Percentiles rank a stretch among this genome's conserved stretches.
phyloP scores from a whole-genome alignment of 2,113 vertebrate genomes.

The Cettia cetti region DNA sequence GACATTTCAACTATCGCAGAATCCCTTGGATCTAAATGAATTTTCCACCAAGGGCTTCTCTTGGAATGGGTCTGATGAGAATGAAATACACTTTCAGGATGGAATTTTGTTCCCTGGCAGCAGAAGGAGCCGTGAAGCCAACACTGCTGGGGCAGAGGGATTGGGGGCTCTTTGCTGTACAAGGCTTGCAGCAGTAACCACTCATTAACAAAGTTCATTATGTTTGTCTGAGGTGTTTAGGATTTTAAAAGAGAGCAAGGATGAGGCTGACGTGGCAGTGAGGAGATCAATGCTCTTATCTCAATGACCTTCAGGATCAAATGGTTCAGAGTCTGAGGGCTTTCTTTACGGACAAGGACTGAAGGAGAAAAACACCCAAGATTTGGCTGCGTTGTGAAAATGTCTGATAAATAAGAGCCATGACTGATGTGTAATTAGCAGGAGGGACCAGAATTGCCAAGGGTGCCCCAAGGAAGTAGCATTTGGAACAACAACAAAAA shows the following conservation, averaged over 20 bases:
- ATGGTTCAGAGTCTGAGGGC: neutral
- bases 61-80: neutral
- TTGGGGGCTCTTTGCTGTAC: neutral
- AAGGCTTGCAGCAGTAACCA: neutral
- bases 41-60: neutral
- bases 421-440: neutral
- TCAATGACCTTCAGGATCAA: neutral
- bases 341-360: neutral
- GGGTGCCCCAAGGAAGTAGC: neutral
- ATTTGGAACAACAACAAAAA: slow-evolving; percentile 4
- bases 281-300: neutral
- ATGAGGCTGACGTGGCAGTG: neutral
- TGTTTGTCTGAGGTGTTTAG: neutral
- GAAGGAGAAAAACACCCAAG: neutral
- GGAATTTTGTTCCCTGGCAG: neutral
- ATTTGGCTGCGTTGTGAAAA: neutral
- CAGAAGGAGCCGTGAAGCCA: neutral
- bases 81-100: neutral
- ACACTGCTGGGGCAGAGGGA: neutral
- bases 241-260: neutral
- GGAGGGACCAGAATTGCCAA: neutral
- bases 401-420: neutral
- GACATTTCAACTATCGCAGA: neutral
- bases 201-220: neutral
- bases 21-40: neutral